phyloP scores from a whole-genome alignment of 2,797 vertebrate genomes.

The Gouania willdenowi region DNA sequence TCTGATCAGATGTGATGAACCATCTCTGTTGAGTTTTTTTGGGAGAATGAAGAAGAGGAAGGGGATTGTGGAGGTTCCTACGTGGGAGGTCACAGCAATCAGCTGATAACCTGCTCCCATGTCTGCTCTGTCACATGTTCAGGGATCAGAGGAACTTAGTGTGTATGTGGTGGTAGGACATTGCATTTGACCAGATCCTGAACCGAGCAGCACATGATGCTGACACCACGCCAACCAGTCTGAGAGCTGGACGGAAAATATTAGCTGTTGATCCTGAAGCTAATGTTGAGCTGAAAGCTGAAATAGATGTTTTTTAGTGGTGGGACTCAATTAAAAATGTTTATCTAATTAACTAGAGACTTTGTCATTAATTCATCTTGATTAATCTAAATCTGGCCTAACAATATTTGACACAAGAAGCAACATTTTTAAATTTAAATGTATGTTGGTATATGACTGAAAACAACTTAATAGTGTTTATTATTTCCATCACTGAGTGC shows the following conservation, averaged over 20 bases:
- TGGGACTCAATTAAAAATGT: too few species aligned
- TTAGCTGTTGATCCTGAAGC: conserved; percentile 67
- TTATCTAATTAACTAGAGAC: too few species aligned
- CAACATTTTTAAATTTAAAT: too few species aligned
- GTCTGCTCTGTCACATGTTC: conserved; percentile 67
- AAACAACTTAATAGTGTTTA: too few species aligned
- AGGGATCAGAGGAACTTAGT: conserved; percentile 52
- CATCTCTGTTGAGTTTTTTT: conserved; percentile 11
- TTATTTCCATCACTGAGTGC: too few species aligned
- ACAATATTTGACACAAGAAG: too few species aligned
- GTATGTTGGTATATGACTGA: too few species aligned
- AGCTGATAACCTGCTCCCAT: conserved; percentile 52
- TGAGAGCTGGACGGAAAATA: too few species aligned
- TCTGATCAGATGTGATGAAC: conserved; percentile 23
- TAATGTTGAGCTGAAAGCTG: too few species aligned
- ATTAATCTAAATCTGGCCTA: too few species aligned
- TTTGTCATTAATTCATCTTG: too few species aligned
- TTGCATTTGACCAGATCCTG: conserved; percentile 62
- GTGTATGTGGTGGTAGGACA: conserved; percentile 56
- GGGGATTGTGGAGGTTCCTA: conserved; percentile 16
- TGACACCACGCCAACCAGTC: conserved; percentile 41
- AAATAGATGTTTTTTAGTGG: too few species aligned
- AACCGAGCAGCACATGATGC: conserved; percentile 64
- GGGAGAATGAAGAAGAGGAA: conserved; percentile 4
- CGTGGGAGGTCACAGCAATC: conserved; percentile 56